These are phyloP conservation scores for Drosophila mettleri DNA, from an alignment of 2,888 invertebrate species.

Conservation along the genomic window DNA sequence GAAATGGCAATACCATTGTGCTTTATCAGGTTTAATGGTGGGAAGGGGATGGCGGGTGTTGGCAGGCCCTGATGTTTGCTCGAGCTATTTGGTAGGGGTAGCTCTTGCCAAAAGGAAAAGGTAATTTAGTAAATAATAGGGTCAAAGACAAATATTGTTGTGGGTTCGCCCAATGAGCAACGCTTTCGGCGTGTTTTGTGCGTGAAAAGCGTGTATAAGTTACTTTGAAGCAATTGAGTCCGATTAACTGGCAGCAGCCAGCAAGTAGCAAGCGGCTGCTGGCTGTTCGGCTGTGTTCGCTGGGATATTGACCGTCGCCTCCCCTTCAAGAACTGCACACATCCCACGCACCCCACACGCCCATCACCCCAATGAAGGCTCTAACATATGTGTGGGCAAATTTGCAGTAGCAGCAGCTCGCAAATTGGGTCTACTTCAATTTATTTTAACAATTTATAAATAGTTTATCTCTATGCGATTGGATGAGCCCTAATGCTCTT, in stretches of 20 bases:
- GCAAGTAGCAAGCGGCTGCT: slow-evolving; percentile 10
- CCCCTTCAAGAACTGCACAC: slow-evolving; percentile 7
- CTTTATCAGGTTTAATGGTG: slow-evolving; percentile 27
- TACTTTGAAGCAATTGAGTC: slow-evolving; percentile 73
- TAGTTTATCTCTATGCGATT: slow-evolving; percentile 10
- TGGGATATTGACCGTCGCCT: slow-evolving; percentile 28
- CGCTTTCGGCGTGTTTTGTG: slow-evolving; percentile 71
- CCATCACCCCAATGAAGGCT: neutral
- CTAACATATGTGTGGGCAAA: slow-evolving; percentile 19
- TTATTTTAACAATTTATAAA: slow-evolving; percentile 18
- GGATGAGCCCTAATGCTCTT: neutral
- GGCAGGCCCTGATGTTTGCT: slow-evolving; percentile 42
- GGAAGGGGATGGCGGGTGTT: neutral
- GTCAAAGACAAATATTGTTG: slow-evolving; percentile 79
- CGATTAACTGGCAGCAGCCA: slow-evolving; percentile 64
- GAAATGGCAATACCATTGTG: slow-evolving; percentile 43
- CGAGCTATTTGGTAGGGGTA: slow-evolving; percentile 11
- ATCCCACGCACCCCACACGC: slow-evolving; percentile 9
- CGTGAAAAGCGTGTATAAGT: slow-evolving; percentile 80
- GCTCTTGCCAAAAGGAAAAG: slow-evolving; percentile 67
- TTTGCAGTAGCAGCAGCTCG: slow-evolving; percentile 5
- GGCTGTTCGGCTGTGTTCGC: slow-evolving; percentile 3
- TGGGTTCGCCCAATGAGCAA: slow-evolving; percentile 57
- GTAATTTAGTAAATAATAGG: slow-evolving; percentile 80
- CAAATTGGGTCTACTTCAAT: slow-evolving; percentile 6